Conservation (phyloP, 1,140 invertebrate genomes). For the Globodera ellingtonae region DNA sequence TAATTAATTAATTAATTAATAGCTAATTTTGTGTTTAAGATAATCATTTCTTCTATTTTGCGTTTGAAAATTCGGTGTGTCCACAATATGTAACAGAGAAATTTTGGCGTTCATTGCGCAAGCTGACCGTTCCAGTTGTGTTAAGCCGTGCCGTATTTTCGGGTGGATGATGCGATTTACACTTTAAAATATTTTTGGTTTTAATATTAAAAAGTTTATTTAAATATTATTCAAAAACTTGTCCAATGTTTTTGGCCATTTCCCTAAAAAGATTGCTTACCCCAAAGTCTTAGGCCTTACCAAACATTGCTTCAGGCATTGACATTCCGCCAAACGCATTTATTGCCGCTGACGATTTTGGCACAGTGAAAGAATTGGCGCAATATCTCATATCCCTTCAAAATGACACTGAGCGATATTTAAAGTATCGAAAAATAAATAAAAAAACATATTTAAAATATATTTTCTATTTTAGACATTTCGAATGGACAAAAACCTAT, state of each 20-base stretch:
- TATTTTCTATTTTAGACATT: not conserved
- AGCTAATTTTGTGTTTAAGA: conserved; percentile 17
- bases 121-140: conserved; percentile 33
- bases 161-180: not conserved
- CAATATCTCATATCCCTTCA: not conserved
- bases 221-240: too few relatives aligned
- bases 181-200: too few relatives aligned
- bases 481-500: conserved; percentile 30
- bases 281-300: too few relatives aligned
- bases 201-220: too few relatives aligned
- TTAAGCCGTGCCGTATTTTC: conserved; percentile 12
- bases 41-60: conserved; percentile 75
- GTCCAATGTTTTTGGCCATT: too few relatives aligned
- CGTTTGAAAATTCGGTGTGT: conserved; percentile 73
- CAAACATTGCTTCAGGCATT: not conserved
- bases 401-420: too few relatives aligned
- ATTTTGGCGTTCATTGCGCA: conserved; percentile 34
- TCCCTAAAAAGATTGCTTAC: too few relatives aligned
- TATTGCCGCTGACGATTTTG: conserved; percentile 37
- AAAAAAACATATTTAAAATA: too few relatives aligned
- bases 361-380: conserved; percentile 9
- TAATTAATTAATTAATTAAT: not conserved
- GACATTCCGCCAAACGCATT: conserved; percentile 32
- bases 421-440: too few relatives aligned
- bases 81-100: conserved; percentile 59